Evolutionary conservation across 2,888 invertebrate species (phyloP).

Genomic region (Platycheirus albimanus): DNA sequence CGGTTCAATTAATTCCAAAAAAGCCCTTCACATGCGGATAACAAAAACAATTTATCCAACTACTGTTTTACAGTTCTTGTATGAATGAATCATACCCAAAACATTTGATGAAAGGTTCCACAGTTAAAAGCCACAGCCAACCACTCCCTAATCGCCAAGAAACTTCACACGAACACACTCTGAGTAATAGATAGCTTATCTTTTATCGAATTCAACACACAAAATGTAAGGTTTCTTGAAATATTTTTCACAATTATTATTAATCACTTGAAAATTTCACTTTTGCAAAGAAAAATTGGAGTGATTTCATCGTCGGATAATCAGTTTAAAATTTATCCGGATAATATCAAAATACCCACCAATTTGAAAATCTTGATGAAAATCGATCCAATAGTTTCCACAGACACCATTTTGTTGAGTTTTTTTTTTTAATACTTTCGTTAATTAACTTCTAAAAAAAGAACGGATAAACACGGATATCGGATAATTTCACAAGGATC

Average conservation of each 20-base stretch:
- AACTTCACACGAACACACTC: slow-evolving; percentile 22
- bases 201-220: slow-evolving; percentile 41
- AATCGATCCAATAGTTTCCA: slow-evolving; percentile 91
- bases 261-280: too few species aligned
- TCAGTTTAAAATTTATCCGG: not conserved
- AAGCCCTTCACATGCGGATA: not conserved
- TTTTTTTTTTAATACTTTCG: slow-evolving; percentile 28
- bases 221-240: slow-evolving; percentile 21
- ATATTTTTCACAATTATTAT: slow-evolving; percentile 16
- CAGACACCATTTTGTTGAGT: slow-evolving; percentile 87
- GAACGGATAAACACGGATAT: not conserved
- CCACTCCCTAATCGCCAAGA: slow-evolving; percentile 63
- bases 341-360: slow-evolving; percentile 86
- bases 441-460: not conserved
- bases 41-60: not conserved
- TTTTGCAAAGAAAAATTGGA: slow-evolving; percentile 15
- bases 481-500: not conserved
- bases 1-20: too few species aligned
- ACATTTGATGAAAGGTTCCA: slow-evolving; percentile 27
- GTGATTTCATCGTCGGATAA: slow-evolving; percentile 26
- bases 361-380: slow-evolving; percentile 92
- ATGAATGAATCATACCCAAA: not conserved
- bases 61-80: not conserved
- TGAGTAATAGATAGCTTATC: slow-evolving; percentile 61
- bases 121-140: slow-evolving; percentile 17